Percentiles rank a stretch among this genome's conserved stretches.
phyloP scores from a whole-genome alignment of 2,888 invertebrate genomes.

The Dexiosoma caninum region DNA sequence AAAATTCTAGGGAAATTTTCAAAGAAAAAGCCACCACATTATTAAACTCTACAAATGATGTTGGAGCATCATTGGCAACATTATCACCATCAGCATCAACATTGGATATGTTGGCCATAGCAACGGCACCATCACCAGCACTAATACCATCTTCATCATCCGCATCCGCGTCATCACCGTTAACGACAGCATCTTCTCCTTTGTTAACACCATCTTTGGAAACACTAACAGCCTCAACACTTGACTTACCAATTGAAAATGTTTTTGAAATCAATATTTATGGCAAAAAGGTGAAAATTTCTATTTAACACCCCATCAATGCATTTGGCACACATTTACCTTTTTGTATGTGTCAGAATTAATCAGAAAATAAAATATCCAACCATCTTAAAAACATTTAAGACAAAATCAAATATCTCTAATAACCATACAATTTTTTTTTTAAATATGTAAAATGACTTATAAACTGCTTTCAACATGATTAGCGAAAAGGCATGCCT shows the following conservation, averaged over 20 bases:
- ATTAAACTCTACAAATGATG: conserved; percentile 55
- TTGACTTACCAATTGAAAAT: conserved; percentile 53
- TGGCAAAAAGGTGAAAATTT: conserved; percentile 63
- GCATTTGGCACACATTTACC: conserved; percentile 53
- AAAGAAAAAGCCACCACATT: conserved; percentile 63
- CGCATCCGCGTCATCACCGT: neutral
- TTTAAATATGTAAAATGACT: conserved; percentile 13
- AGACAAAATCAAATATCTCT: conserved; percentile 13
- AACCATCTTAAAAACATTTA: neutral
- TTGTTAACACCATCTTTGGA: conserved; percentile 33
- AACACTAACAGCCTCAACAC: conserved; percentile 35
- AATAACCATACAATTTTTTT: conserved; percentile 4
- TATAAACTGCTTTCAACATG: conserved; percentile 36
- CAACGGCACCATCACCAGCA: neutral
- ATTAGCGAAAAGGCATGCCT: conserved; percentile 45
- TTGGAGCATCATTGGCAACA: conserved; percentile 1
- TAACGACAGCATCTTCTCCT: conserved; percentile 4
- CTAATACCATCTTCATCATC: neutral
- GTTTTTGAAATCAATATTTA: conserved; percentile 44
- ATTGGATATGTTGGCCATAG: conserved; percentile 27
- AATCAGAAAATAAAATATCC: conserved; percentile 15
- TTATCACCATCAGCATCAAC: conserved; percentile 7
- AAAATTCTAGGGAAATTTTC: conserved; percentile 23
- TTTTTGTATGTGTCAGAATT: conserved; percentile 52
- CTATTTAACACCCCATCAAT: conserved; percentile 46